These are phyloP conservation scores for Uromys caudimaculatus DNA, from an alignment of 2,797 vertebrate species.

Conservation along the genomic window DNA sequence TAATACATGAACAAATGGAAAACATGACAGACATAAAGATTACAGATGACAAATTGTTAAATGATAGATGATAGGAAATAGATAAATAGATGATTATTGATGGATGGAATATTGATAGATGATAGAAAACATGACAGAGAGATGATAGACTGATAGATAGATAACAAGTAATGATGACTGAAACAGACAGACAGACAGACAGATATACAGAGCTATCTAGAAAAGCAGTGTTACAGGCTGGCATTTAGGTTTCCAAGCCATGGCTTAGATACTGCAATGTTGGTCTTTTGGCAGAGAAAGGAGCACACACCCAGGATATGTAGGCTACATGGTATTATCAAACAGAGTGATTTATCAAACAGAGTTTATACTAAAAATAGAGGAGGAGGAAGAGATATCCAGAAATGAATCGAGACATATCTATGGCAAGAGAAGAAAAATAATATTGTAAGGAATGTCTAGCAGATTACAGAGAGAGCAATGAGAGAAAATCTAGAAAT, in stretches of 20 bases:
- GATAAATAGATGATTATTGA: background rate
- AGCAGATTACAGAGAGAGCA: conserved; percentile 20
- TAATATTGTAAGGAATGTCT: background rate
- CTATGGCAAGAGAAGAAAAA: conserved; percentile 48
- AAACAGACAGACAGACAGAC: background rate
- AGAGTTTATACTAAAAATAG: conserved; percentile 63
- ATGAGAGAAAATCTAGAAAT: background rate
- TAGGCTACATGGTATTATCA: conserved; percentile 45
- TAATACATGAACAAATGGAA: background rate
- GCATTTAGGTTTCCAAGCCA: conserved; percentile 57
- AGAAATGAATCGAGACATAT: conserved; percentile 54
- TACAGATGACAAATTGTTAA: background rate
- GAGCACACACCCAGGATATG: background rate
- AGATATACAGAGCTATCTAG: background rate
- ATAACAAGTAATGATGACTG: background rate
- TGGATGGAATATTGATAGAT: background rate
- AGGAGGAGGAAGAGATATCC: conserved; percentile 50
- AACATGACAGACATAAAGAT: background rate
- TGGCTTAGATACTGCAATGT: conserved; percentile 4
- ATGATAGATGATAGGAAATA: background rate
- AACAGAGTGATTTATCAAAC: conserved; percentile 76
- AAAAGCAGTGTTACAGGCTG: background rate
- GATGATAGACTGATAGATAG: background rate
- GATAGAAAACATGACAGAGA: background rate
- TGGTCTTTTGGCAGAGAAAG: conserved; percentile 47